Conservation (phyloP, 2,113 vertebrate genomes). For the Epinephelus cyanopodus region DNA sequence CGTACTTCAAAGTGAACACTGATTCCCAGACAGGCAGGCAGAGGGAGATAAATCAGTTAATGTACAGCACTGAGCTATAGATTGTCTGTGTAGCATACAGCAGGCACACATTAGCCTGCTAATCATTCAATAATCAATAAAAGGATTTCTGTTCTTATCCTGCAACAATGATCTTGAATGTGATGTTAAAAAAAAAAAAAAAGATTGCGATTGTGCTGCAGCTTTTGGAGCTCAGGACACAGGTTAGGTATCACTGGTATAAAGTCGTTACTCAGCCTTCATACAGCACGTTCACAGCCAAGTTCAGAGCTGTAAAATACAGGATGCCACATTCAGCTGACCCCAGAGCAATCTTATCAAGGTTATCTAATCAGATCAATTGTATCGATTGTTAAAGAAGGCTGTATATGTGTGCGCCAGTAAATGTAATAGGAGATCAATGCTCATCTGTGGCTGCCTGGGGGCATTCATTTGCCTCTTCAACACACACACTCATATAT, state of each 20-base stretch:
- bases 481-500: conserved; percentile 21
- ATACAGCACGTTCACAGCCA: conserved; percentile 30
- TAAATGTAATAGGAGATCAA: conserved; percentile 77
- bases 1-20: conserved; percentile 61
- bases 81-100: conserved; percentile 29
- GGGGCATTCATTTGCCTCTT: conserved; percentile 71
- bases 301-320: conserved; percentile 40
- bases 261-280: conserved; percentile 11
- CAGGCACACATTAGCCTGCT: conserved; percentile 56
- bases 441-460: conserved; percentile 64
- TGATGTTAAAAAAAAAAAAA: not conserved
- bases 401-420: conserved; percentile 48
- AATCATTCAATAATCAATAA: conserved; percentile 63
- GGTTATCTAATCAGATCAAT: conserved; percentile 67
- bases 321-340: not conserved
- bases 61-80: conserved; percentile 36
- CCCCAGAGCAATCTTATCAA: conserved; percentile 42
- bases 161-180: conserved; percentile 9
- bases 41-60: conserved; percentile 52
- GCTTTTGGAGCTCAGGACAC: not conserved
- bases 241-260: not conserved
- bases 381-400: conserved; percentile 54
- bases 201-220: not conserved
- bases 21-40: conserved; percentile 51
- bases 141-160: conserved; percentile 1